Base-by-base conservation (phyloP, 2,888 invertebrate species). In the Danaus chrysippus region DNA sequence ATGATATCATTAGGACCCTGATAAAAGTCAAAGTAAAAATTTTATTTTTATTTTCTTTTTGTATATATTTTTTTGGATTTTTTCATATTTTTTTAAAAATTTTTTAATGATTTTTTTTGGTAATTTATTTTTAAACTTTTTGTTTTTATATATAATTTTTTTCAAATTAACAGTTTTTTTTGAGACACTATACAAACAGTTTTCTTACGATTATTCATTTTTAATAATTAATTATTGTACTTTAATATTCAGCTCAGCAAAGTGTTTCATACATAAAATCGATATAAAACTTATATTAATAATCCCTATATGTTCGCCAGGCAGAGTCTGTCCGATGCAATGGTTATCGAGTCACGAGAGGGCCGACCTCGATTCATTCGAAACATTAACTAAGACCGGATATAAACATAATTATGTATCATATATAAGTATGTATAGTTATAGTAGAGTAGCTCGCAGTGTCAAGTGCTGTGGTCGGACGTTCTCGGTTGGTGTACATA, bases 251-350 rank as follows among this genome's bases (percentile, higher is more conserved):
- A 80, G 81, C 78, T 79, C 76, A 82, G 82, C 83, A 76, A 75
- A 78, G 80, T 81, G 86, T 85, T 86, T 79, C 81, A 80, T 81
- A 83, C 83, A 82, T 86, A 88, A 87, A 87, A 84, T 80, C 75
- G 76, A 82, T 87, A 88, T 84, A 89, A 89, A 88, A 86, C 85
- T 86, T 87, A 87, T 79, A 64, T 56, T 46, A 65, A 69, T 59
- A 64, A 84, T 74, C 81, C 77, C 75, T 78, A 80, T 74, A 81
- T 77, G 80, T 79, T 73, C 72, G 83, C 79, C 77, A 77, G 83
- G 82, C 79, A 74, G 77, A 69, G 66, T 59, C 58, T 56, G 58
- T 62, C 75, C 73, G 72, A 70, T 69, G 73, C 75, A 73, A 75
- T 73, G 75, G 74, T 72, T 71, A 64, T 66, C 61, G 60, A 49